Evolutionary conservation across 2,888 invertebrate species (phyloP), one percentile per base, ranked within the genome.

Genomic region (Scaptomyza flava): DNA sequence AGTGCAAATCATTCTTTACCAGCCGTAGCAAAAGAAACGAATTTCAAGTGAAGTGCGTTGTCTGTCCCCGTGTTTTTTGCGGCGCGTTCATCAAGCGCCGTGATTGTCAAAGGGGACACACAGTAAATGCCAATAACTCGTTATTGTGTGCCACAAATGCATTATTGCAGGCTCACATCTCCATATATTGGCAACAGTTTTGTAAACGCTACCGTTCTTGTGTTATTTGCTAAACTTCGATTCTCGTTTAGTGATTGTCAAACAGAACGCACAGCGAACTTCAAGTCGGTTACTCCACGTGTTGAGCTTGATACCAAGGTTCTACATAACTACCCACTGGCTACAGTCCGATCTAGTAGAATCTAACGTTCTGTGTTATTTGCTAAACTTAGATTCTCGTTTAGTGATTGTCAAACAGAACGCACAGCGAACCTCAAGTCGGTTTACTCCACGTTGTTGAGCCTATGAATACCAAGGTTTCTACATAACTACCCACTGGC

Each of bases 331-430:
- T 50, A 58, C 0, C 6, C 41, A n/a, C 73, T 88, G 82, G 84
- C 78, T 42, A 91, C 90, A n/a, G n/a, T n/a, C n/a, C n/a, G n/a
- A n/a, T n/a, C n/a, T n/a, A n/a, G n/a, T n/a, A n/a, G n/a, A n/a
- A n/a, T n/a, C n/a, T n/a, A n/a, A n/a, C n/a, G n/a, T 89, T 89
- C 90, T 89, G 91, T 91, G 91, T 91, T 91, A 75, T 89, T 91
- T 73, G 79, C 86, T 89, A 89, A 83, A 71, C 60, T 69, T 59
- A 59, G 42, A 30, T 0, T 6, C 6, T 69, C 74, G 56, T 72
- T 85, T 59, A 72, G 79, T 27, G 84, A 79, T 81, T 67, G 91
- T 91, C 92, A 89, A 92, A 90, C 80, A 89, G 91, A 89, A 90
- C 91, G 82, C 42, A 91, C 42, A 91, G 27, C 47, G 71, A 88